phyloP scores from a whole-genome alignment of 2,888 invertebrate genomes.

The Physocephala rufipes region DNA sequence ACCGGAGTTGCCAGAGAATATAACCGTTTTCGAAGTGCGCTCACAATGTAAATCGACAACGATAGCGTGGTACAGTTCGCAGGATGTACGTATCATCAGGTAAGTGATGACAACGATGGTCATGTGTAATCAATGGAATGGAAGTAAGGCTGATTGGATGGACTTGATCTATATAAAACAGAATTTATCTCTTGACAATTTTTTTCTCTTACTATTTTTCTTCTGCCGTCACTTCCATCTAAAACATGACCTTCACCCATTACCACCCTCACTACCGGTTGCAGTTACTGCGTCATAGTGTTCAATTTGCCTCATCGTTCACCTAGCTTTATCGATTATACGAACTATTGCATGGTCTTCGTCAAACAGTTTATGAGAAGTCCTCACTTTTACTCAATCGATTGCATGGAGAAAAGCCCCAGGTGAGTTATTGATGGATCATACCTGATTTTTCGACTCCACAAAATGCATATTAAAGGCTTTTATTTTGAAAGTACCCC shows the following conservation, averaged over 20 bases:
- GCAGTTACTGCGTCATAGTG: constrained; percentile 64
- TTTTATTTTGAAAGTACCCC: no score
- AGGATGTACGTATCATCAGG: constrained; percentile 65
- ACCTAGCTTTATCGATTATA: constrained; percentile 61
- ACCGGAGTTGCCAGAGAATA: constrained; percentile 69
- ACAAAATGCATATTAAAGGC: no score
- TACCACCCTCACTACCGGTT: not conserved
- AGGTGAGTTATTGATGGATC: constrained; percentile 52
- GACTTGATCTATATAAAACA: constrained; percentile 5
- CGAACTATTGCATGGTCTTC: constrained; percentile 65
- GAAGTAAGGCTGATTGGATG: no score
- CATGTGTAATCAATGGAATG: no score
- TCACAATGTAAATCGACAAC: constrained; percentile 68
- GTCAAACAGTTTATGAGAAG: constrained; percentile 57
- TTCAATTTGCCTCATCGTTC: constrained; percentile 62
- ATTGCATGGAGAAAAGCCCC: constrained; percentile 57
- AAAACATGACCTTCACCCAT: not conserved
- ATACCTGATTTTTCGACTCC: no score
- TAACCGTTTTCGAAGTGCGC: constrained; percentile 68
- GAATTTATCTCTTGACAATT: constrained; percentile 3
- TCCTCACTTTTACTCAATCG: constrained; percentile 60
- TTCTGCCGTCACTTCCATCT: not conserved
- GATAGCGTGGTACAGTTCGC: constrained; percentile 70
- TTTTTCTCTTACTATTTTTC: not conserved
- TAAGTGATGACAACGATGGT: constrained; percentile 43